Percentiles rank a stretch among this genome's conserved stretches.
These are phyloP conservation scores for Sorex fumeus DNA, from an alignment of 2,113 vertebrate species.

Conservation along the genomic window DNA sequence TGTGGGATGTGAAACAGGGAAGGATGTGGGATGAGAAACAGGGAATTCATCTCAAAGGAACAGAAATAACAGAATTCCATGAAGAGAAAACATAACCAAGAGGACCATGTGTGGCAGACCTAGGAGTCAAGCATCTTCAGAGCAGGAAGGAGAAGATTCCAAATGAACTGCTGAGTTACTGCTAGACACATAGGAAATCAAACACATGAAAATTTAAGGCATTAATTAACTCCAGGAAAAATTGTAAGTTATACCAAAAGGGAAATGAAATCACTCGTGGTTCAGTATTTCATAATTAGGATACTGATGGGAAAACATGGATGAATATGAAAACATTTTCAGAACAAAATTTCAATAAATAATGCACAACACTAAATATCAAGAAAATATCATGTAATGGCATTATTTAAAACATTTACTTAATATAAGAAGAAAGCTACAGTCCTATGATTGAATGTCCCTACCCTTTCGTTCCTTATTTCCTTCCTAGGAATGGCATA, in stretches of 20 bases:
- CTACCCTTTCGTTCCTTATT: neutral
- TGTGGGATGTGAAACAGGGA: neutral
- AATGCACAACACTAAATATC: neutral
- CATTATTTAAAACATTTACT: neutral
- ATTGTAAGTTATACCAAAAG: neutral
- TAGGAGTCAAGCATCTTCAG: neutral
- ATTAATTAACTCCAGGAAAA: neutral
- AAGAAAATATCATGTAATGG: neutral
- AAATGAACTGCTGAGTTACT: neutral
- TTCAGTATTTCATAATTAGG: neutral
- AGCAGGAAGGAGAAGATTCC: neutral
- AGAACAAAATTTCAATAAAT: neutral
- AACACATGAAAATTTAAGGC: neutral
- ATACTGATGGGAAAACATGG: neutral
- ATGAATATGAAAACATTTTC: conserved; percentile 14
- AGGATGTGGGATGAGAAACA: neutral
- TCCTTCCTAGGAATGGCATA: neutral
- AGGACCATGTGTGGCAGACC: no score
- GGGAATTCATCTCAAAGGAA: neutral
- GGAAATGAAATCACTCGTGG: neutral
- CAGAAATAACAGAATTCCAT: neutral
- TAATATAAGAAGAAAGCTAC: neutral
- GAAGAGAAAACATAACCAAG: neutral
- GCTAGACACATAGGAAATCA: neutral
- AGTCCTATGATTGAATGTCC: neutral